Percentiles rank a stretch among this genome's conserved stretches.
These are phyloP conservation scores for Regulus satrapa DNA, from an alignment of 2,113 vertebrate genomes.

Conservation along the genomic window DNA sequence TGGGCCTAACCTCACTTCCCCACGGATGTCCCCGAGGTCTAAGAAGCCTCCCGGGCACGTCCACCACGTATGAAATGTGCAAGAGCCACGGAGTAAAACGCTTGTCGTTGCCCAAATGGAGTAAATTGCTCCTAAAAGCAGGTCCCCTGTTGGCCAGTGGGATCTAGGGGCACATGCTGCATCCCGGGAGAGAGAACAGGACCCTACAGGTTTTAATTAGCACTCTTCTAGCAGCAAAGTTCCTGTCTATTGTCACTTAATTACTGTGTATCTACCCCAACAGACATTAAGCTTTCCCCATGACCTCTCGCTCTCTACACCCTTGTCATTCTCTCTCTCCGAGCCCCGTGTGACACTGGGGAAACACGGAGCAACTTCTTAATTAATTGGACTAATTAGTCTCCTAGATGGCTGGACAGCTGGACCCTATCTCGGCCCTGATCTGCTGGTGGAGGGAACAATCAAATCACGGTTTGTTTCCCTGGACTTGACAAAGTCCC, in stretches of 20 bases:
- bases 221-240: slow-evolving; percentile 30
- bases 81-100: background rate
- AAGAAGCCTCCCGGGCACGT: fast-evolving
- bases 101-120: fast-evolving
- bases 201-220: slow-evolving; percentile 60
- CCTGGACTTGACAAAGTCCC: slow-evolving; percentile 8
- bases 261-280: slow-evolving; percentile 51
- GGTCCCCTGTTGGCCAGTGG: background rate
- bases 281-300: slow-evolving; percentile 24
- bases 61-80: fast-evolving
- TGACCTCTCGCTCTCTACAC: slow-evolving; percentile 42
- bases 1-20: background rate
- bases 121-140: background rate
- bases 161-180: background rate
- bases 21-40: background rate
- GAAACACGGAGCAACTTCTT: slow-evolving; percentile 71
- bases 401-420: slow-evolving; percentile 84
- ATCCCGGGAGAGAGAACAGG: background rate
- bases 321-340: background rate
- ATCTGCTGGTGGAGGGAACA: slow-evolving; percentile 34
- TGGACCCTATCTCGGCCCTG: slow-evolving; percentile 73
- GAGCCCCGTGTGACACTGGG: slow-evolving; percentile 51
- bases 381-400: slow-evolving; percentile 94
- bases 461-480: slow-evolving; percentile 18
- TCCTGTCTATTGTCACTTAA: slow-evolving; percentile 59